These are phyloP conservation scores for Phycodurus eques DNA, from an alignment of 2,113 vertebrate genomes.

Conservation along the genomic window DNA sequence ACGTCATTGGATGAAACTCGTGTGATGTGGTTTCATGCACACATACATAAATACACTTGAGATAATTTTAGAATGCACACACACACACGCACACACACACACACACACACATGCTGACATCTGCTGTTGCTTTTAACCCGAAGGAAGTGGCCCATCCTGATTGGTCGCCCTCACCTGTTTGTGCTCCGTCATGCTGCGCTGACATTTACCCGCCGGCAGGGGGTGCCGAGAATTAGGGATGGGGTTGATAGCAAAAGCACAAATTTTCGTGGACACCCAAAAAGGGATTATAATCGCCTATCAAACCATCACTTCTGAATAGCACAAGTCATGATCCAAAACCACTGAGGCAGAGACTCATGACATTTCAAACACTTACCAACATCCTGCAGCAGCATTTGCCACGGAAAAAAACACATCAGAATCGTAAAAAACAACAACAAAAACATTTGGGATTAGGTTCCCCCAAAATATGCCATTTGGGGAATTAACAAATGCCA, in stretches of 20 bases:
- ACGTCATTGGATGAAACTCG: not conserved
- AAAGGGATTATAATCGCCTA: no score
- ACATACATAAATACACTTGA: not conserved
- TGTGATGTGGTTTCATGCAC: not conserved
- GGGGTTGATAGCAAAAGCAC: not conserved
- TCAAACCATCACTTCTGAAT: no score
- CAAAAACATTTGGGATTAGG: no score
- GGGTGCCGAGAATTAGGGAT: not conserved
- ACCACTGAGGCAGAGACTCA: no score
- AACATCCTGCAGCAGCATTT: no score
- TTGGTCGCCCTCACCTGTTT: constrained; percentile 48
- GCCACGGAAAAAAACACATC: no score
- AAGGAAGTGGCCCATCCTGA: constrained; percentile 57
- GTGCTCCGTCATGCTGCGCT: not conserved
- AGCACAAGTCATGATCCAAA: no score
- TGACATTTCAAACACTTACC: no score
- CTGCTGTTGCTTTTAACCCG: constrained; percentile 53
- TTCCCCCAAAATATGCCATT: no score
- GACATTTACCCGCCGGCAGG: not conserved
- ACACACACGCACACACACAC: not conserved
- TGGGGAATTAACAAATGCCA: no score
- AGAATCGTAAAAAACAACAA: no score
- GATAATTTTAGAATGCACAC: not conserved
- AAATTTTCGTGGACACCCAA: no score
- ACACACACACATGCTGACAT: constrained; percentile 33